Evolutionary conservation across 2,888 invertebrate species (phyloP).

Genomic region (Neocrepidodera transversa): DNA sequence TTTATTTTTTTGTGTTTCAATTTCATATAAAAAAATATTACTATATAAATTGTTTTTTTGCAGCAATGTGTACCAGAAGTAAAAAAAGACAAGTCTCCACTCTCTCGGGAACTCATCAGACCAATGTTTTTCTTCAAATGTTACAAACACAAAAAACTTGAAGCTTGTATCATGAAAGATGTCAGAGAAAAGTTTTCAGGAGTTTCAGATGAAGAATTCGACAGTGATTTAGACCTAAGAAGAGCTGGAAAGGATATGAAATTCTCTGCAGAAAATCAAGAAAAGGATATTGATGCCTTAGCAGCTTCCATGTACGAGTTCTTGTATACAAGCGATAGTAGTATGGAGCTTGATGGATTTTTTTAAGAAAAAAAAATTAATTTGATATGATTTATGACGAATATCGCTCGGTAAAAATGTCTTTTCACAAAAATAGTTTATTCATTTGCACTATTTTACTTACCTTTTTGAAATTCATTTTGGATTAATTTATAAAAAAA

Average conservation of each 20-base stretch:
- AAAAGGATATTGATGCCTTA: conserved; percentile 65
- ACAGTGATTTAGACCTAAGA: conserved; percentile 60
- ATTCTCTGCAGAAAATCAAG: conserved; percentile 54
- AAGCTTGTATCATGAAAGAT: conserved; percentile 76
- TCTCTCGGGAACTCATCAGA: conserved; percentile 70
- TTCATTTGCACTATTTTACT: too few relatives aligned
- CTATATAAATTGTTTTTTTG: conserved; percentile 45
- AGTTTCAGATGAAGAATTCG: conserved; percentile 66
- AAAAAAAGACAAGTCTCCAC: conserved; percentile 68
- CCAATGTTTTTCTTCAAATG: conserved; percentile 79
- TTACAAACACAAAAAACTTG: conserved; percentile 76
- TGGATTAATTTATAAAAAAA: background rate
- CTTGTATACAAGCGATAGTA: conserved; percentile 66
- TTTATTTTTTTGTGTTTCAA: too few relatives aligned
- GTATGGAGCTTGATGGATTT: conserved; percentile 63
- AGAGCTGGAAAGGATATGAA: conserved; percentile 64
- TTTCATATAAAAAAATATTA: too few relatives aligned
- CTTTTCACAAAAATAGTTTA: too few relatives aligned
- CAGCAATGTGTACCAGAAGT: conserved; percentile 76
- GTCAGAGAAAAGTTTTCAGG: conserved; percentile 69
- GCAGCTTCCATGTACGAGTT: conserved; percentile 70
- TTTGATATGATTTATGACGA: background rate
- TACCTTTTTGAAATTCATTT: background rate
- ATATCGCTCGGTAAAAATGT: too few relatives aligned
- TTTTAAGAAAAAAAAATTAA: conserved; percentile 45